Percentiles rank a stretch among this genome's conserved stretches.
Evolutionary conservation across 2,797 vertebrate genomes (phyloP).

Genomic region (Tenualosa ilisha): DNA sequence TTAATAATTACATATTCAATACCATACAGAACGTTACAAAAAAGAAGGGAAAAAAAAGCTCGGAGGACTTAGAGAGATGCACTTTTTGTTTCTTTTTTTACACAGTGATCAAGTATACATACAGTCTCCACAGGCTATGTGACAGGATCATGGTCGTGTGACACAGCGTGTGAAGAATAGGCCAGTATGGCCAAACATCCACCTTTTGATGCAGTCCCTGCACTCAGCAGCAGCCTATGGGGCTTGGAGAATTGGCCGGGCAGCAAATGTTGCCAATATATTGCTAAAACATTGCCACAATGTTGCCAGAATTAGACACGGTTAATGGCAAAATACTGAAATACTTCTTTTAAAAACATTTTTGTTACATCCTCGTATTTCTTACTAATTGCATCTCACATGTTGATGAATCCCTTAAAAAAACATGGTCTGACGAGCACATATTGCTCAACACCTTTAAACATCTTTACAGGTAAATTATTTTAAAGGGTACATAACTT

Average conservation of each 20-base stretch:
- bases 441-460: constrained; percentile 52
- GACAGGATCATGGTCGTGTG: constrained; percentile 62
- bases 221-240: constrained; percentile 73
- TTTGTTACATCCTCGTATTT: constrained; percentile 23
- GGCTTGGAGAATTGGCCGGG: constrained; percentile 72
- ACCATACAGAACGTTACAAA: constrained; percentile 34
- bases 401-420: constrained; percentile 33
- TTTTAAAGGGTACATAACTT: constrained; percentile 58
- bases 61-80: constrained; percentile 82
- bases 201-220: constrained; percentile 85
- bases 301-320: constrained; percentile 47
- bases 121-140: constrained; percentile 91
- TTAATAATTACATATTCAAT: constrained; percentile 67
- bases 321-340: constrained; percentile 44
- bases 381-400: constrained; percentile 18
- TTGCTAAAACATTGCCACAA: constrained; percentile 55
- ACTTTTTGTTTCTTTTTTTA: constrained; percentile 68
- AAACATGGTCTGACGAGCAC: constrained; percentile 44
- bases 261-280: constrained; percentile 77
- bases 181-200: constrained; percentile 90
- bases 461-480: constrained; percentile 57
- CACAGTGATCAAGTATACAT: constrained; percentile 83
- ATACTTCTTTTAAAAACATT: constrained; percentile 46
- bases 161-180: constrained; percentile 71
- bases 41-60: constrained; percentile 68